Conservation (phyloP, 1,140 invertebrate genomes). For the Cataglyphis hispanica region DNA sequence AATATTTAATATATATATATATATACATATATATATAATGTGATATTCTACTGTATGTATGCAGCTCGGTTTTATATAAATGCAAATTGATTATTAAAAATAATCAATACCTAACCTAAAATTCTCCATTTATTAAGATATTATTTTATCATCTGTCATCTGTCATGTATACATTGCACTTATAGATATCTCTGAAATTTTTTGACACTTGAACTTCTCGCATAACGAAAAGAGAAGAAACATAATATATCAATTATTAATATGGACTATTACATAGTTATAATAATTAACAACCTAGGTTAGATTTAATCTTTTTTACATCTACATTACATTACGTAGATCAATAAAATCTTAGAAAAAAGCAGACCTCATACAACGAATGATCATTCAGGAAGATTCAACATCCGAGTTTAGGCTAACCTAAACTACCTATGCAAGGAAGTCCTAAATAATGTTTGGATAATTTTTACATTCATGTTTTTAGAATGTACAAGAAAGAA, state of each 20-base stretch:
- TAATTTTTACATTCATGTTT: constrained; percentile 28
- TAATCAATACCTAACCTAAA: no score
- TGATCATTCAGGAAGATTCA: not conserved
- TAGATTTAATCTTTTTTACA: not conserved
- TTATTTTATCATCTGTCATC: not conserved
- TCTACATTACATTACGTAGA: not conserved
- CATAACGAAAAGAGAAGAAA: not conserved
- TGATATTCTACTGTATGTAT: not conserved
- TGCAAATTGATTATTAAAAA: not conserved
- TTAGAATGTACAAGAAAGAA: constrained; percentile 5
- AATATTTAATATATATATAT: not conserved
- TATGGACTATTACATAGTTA: not conserved
- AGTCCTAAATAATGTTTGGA: not conserved
- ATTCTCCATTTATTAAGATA: not conserved
- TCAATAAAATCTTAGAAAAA: not conserved
- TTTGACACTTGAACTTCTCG: not conserved
- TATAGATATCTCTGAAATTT: not conserved
- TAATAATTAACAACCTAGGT: not conserved
- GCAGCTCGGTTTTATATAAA: not conserved
- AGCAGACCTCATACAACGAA: not conserved
- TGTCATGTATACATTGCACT: not conserved
- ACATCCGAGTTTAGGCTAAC: not conserved
- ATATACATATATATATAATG: not conserved
- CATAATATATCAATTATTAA: not conserved
- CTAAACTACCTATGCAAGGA: constrained; percentile 2